Evolutionary conservation across 1,140 invertebrate genomes (phyloP).

Genomic region (Eupeodes corollae): DNA sequence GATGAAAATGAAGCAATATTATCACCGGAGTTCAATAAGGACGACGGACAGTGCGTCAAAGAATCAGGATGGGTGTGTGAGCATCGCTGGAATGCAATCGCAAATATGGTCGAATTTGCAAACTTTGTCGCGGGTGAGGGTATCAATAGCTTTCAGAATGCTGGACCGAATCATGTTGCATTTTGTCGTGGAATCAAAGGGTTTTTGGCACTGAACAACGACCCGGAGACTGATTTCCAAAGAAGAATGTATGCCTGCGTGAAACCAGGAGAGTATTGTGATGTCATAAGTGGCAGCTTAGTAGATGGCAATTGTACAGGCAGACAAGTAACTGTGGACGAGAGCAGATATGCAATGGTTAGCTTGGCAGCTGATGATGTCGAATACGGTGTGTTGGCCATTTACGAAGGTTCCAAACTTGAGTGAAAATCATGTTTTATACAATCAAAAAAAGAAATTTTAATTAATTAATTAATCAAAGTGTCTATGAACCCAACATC

Average conservation of each 20-base stretch:
- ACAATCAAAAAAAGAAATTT: no score
- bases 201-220: constrained; percentile 58
- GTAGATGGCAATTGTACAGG: no score
- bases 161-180: constrained; percentile 60
- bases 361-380: no score
- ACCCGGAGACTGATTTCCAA: constrained; percentile 38
- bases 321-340: no score
- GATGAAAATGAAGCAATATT: constrained; percentile 33
- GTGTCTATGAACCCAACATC: no score
- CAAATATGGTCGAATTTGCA: constrained; percentile 65
- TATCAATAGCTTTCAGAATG: constrained; percentile 55
- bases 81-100: constrained; percentile 72
- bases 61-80: constrained; percentile 75
- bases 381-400: no score
- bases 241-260: constrained; percentile 50
- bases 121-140: constrained; percentile 44
- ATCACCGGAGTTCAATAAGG: constrained; percentile 53
- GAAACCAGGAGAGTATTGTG: constrained; percentile 62
- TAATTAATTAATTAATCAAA: no score
- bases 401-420: no score
- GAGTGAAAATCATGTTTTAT: no score
- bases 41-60: constrained; percentile 46
- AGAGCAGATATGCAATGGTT: no score
- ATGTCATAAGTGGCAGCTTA: constrained; percentile 57
- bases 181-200: constrained; percentile 56